Conservation (phyloP, 2,888 invertebrate genomes). For the Synergus laeviventris region DNA sequence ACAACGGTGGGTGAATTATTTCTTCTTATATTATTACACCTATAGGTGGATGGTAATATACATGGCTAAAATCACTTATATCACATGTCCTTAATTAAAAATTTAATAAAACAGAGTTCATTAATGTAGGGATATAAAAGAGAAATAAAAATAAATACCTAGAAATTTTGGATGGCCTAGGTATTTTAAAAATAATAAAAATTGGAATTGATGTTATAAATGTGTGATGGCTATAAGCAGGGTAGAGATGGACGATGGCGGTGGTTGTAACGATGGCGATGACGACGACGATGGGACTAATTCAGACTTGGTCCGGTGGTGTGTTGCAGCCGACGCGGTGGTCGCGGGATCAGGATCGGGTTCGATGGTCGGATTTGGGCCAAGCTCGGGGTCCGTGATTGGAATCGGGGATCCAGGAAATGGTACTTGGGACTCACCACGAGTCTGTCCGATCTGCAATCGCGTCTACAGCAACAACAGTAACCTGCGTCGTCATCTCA, state of each 20-base stretch:
- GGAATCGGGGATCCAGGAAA: constrained; percentile 54
- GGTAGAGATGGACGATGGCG: constrained; percentile 42
- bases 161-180: too few relatives aligned
- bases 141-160: too few relatives aligned
- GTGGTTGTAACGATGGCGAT: constrained; percentile 49
- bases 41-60: too few relatives aligned
- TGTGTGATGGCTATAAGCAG: background rate
- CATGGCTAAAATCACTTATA: too few relatives aligned
- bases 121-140: too few relatives aligned
- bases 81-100: too few relatives aligned
- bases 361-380: constrained; percentile 40
- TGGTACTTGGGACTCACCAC: constrained; percentile 68
- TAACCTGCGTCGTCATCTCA: constrained; percentile 67
- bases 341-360: constrained; percentile 42
- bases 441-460: constrained; percentile 67
- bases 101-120: too few relatives aligned
- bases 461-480: constrained; percentile 72
- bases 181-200: background rate
- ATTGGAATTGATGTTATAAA: background rate
- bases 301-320: constrained; percentile 66
- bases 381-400: constrained; percentile 46
- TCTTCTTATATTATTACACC: too few relatives aligned
- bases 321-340: constrained; percentile 61
- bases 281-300: constrained; percentile 57
- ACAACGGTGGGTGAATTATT: too few relatives aligned